These are phyloP conservation scores for Dasysyrphus albostriatus DNA, from an alignment of 2,888 invertebrate genomes.

Conservation along the genomic window DNA sequence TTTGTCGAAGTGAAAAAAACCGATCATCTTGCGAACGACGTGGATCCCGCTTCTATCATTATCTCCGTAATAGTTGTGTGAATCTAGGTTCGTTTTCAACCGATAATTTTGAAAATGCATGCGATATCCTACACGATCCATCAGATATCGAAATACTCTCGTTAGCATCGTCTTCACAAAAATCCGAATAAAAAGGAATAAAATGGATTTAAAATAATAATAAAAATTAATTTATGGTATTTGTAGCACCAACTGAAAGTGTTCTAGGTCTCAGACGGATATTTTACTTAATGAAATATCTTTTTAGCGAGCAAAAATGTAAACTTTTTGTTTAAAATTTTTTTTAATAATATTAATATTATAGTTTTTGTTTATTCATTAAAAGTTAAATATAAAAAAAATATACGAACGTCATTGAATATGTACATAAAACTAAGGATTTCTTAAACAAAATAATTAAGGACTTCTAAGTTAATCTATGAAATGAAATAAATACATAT, in stretches of 20 bases:
- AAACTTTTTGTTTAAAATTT: constrained; percentile 27
- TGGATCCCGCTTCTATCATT: constrained; percentile 91
- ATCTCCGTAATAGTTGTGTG: constrained; percentile 86
- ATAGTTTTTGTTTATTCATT: constrained; percentile 54
- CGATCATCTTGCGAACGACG: constrained; percentile 86
- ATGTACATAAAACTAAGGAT: constrained; percentile 66
- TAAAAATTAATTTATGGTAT: constrained; percentile 60
- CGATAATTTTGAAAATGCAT: constrained; percentile 85
- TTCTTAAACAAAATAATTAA: constrained; percentile 54
- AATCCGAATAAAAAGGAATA: constrained; percentile 26
- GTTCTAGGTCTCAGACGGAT: constrained; percentile 67
- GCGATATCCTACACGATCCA: constrained; percentile 82
- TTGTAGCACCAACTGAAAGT: constrained; percentile 59
- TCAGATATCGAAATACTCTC: constrained; percentile 44
- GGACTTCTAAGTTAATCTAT: constrained; percentile 51
- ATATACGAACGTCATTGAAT: constrained; percentile 34
- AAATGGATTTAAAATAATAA: constrained; percentile 27
- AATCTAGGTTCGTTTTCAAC: constrained; percentile 85
- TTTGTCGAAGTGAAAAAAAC: constrained; percentile 88
- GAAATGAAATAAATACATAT: constrained; percentile 59
- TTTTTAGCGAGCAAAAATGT: constrained; percentile 20
- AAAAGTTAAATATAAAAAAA: constrained; percentile 22
- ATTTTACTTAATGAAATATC: constrained; percentile 64
- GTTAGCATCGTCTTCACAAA: constrained; percentile 48
- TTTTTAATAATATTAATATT: constrained; percentile 51